Conservation (phyloP, 2,888 invertebrate genomes). For the Drosophila gaucha region DNA sequence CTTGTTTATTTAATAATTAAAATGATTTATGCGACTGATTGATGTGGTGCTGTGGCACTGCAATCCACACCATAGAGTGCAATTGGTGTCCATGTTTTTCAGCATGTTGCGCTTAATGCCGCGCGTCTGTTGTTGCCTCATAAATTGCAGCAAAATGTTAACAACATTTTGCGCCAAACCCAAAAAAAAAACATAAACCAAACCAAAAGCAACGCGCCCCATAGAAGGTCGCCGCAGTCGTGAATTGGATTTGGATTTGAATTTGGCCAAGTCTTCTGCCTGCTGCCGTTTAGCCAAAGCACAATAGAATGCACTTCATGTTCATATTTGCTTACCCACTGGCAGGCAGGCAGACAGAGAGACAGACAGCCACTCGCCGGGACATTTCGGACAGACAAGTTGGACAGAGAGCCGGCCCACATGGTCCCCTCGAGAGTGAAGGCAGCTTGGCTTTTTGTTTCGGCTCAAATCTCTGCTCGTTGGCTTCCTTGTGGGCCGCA, state of each 20-base stretch:
- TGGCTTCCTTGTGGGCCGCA: slow-evolving; percentile 71
- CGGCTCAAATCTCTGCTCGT: slow-evolving; percentile 14
- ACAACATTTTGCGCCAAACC: slow-evolving; percentile 60
- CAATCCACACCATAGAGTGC: slow-evolving; percentile 49
- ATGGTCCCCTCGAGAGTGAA: slow-evolving; percentile 14
- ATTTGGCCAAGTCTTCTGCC: slow-evolving; percentile 52
- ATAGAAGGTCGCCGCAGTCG: slow-evolving; percentile 55
- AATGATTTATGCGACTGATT: slow-evolving; percentile 79
- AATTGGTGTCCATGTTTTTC: slow-evolving; percentile 64
- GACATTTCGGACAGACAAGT: slow-evolving; percentile 20
- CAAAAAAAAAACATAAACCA: slow-evolving; percentile 16
- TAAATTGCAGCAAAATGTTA: slow-evolving; percentile 69
- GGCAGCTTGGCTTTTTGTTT: slow-evolving; percentile 8
- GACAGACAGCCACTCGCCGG: slow-evolving; percentile 1
- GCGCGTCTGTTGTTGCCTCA: slow-evolving; percentile 44
- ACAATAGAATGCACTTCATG: slow-evolving; percentile 44
- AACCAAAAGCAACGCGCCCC: slow-evolving; percentile 12
- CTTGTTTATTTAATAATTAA: slow-evolving; percentile 78
- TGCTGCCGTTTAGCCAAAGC: slow-evolving; percentile 36
- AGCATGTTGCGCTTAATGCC: slow-evolving; percentile 68
- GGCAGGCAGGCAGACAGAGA: neutral
- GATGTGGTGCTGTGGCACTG: slow-evolving; percentile 58
- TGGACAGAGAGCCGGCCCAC: slow-evolving; percentile 28
- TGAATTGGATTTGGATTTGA: slow-evolving; percentile 25
- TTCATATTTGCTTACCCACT: slow-evolving; percentile 15